Evolutionary conservation across 2,888 invertebrate species (phyloP), one percentile per base, ranked within the genome.

Genomic region (Caradrina kadenii): DNA sequence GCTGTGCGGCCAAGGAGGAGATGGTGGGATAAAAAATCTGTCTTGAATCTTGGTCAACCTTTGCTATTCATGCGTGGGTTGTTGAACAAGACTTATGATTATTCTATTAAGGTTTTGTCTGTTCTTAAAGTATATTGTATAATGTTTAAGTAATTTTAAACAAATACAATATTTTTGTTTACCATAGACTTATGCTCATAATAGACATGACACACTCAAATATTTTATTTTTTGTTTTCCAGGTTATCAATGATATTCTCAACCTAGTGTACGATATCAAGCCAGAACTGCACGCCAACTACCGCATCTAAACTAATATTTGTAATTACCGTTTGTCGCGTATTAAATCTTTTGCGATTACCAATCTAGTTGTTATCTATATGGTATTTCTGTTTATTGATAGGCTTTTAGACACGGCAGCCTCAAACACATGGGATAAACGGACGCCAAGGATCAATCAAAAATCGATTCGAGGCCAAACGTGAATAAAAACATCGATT

Each of bases 241-340:
- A 98, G 97, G 98, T 98, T 45, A 98, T 98, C 91, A 91, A 96
- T 79, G 97, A 98, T 87, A 97, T 99, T 86, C 96, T 99, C 90
- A 97, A 97, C 82, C 96, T 98, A 93, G 99, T 99, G 56, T 98
- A 98, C 91, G 98, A 98, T 91, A 99, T 99, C 92, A 98, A 98
- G 93, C 99, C 99, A 5, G 98, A 99, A 93, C 96, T 99, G 85
- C 99, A 99, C 96, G 96, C 97, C 94, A 99, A 99, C 96, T 98
- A 97, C 93, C 97, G 97, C 90, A 83, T 94, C 71, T 67, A 84
- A 86, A 77, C 72, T 77, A 45, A 45, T 62, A 67, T 74, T 76
- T 71, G 63, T 76, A 71, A 69, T 62, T 72, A 63, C 75, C 58
- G 58, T 75, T 78, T 73, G 78, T 85, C 81, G 84, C 83, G 76